Base-by-base conservation (phyloP, 1,140 invertebrate species). In the Harpegnathos saltator region DNA sequence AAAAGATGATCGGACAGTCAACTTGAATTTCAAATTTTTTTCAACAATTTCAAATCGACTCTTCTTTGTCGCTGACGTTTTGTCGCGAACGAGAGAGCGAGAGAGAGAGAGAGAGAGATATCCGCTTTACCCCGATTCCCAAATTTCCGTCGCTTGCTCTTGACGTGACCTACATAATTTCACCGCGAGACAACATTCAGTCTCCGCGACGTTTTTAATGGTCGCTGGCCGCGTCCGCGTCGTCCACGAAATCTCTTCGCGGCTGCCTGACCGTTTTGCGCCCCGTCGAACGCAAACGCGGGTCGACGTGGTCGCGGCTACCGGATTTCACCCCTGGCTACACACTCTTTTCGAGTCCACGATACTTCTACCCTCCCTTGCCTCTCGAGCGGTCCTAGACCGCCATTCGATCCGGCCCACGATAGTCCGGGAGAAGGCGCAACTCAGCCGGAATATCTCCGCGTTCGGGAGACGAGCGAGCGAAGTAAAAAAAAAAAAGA, bases 251-350 rank as follows among this genome's bases (percentile, higher is more conserved):
- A 85, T 62, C 71, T 59, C 65, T 69, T 48, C 72, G 50, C 33
- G 77, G 71, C 84, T 82, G 72, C 56, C 73, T 22, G 80, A 71
- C 71, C 86, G 86, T 91, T 92, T 92, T 89, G 89, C 91, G 89
- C 89, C 88, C 91, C 92, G 92, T 90, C 89, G 88, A 89, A 91
- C 90, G 90, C 89, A 90, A 93, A 93, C 90, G 88, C 87, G 89
- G 89, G 88, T 91, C 86, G 93, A 93, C 92, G 90, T 93, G 91
- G 87, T 88, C 90, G 85, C 86, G 86, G 92, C 93, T 94, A 94
- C 93, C 91, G 92, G 92, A 94, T 94, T 94, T 94, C 90, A 94
- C 90, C 92, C 93, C 92, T 92, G 92, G 90, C 89, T 94, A 92
- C 89, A 92, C 92, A 90, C 89, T 89, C 88, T 80, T 85, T 62